Evolutionary conservation across 2,888 invertebrate genomes (phyloP).

Genomic region (Agonum fuliginosum): DNA sequence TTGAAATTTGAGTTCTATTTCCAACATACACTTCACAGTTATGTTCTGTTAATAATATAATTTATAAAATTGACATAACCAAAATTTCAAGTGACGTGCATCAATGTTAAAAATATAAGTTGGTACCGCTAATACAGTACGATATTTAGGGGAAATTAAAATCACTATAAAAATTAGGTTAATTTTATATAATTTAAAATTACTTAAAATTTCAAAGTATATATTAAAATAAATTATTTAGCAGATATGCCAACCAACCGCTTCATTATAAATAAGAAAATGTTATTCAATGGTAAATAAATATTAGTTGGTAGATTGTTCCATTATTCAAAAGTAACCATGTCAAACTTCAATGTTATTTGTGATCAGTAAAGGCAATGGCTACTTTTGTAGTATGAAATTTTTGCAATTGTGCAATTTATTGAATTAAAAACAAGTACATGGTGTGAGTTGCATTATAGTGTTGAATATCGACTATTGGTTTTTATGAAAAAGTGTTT

Average conservation of each 20-base stretch:
- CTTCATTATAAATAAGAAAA: not conserved
- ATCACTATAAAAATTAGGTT: slow-evolving; percentile 20
- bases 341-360: slow-evolving; percentile 59
- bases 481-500: slow-evolving; percentile 55
- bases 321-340: slow-evolving; percentile 45
- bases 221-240: not conserved
- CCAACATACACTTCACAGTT: slow-evolving; percentile 27
- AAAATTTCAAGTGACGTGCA: slow-evolving; percentile 53
- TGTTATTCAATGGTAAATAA: not conserved
- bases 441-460: slow-evolving; percentile 16
- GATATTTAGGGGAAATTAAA: slow-evolving; percentile 11
- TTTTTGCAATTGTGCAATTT: slow-evolving; percentile 48
- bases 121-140: not conserved
- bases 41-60: slow-evolving; percentile 29
- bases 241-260: too few relatives aligned
- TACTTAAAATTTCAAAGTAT: not conserved
- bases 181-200: slow-evolving; percentile 3
- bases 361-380: slow-evolving; percentile 59
- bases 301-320: slow-evolving; percentile 15
- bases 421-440: slow-evolving; percentile 41
- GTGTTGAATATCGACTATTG: slow-evolving; percentile 1
- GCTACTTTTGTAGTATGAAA: slow-evolving; percentile 53
- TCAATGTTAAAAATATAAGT: too few relatives aligned
- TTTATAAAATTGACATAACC: slow-evolving; percentile 55
- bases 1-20: not conserved